phyloP scores from a whole-genome alignment of 2,113 vertebrate genomes.

The Tautogolabrus adspersus region DNA sequence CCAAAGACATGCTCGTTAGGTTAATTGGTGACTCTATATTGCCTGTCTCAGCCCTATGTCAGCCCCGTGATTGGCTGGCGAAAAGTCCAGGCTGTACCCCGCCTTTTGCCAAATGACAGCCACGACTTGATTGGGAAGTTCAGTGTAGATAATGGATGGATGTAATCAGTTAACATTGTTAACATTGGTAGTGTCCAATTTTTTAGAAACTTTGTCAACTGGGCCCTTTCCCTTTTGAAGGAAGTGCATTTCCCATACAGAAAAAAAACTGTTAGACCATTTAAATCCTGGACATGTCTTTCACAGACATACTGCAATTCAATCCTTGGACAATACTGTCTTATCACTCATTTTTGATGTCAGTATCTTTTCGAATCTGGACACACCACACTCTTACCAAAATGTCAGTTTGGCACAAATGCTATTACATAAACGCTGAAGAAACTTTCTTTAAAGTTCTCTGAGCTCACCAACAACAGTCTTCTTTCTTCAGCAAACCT shows the following conservation, averaged over 20 bases:
- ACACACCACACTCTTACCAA: neutral
- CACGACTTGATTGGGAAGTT: too few species aligned
- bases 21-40: too few species aligned
- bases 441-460: neutral
- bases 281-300: neutral
- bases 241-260: neutral
- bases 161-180: neutral
- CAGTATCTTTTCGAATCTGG: neutral
- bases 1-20: too few species aligned
- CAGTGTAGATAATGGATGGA: too few species aligned
- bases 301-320: neutral
- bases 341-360: neutral
- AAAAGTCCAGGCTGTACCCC: too few species aligned
- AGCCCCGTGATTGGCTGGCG: too few species aligned
- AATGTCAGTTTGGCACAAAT: neutral
- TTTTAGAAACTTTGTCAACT: neutral
- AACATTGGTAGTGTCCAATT: neutral
- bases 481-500: neutral
- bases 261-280: neutral
- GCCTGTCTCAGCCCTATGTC: too few species aligned
- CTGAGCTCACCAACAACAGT: neutral
- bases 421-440: neutral
- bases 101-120: too few species aligned
- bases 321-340: neutral
- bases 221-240: conserved; percentile 1